Evolutionary conservation across 2,797 vertebrate species (phyloP), one percentile per base, ranked within the genome.

Genomic region (Gallinago stenura): DNA sequence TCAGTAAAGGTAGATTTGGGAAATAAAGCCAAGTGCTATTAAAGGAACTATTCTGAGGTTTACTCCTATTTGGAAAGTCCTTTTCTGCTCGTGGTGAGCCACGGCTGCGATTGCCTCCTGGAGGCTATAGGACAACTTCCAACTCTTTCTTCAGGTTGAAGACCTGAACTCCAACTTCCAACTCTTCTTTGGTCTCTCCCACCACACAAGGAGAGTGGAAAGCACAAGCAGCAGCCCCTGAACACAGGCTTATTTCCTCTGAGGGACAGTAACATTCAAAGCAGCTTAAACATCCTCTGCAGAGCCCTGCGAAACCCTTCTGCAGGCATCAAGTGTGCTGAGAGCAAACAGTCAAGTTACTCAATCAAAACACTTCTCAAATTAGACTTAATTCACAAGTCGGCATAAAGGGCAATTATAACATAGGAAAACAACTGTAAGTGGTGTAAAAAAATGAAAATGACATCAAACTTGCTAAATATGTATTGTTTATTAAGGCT

Each of bases 401-500:
- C 12, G 2, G n/a, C 37, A 70, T 6, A n/a, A 80, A 43, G 41
- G 15, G 39, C 3, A 22, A 35, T 1, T n/a, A 4, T 14, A 72
- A 91, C 37, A 31, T 1, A 33, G 19, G 50, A 54, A 72, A 20
- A 73, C 30, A 83, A 87, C 4, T 86, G 66, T 60, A 62, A 14
- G 15, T 2, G 58, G 11, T 45, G 72, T 56, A 97, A 90, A 97
- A 97, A 98, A 98, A 97, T 97, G 82, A 91, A 93, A 97, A 93
- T 96, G 96, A 98, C 98, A 93, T 94, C 95, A 78, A 95, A 30
- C 95, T 98, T 98, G 98, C 98, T 98, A 98, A 98, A 98, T 97
- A 98, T 98, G 98, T 98, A 98, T 91, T 97, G 97, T 99, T 99
- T 99, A 99, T 99, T 99, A 99, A 99, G 99, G 99, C 99, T 99